Base-by-base conservation (phyloP, 2,113 vertebrate species). In the Acanthochromis polyacanthus region DNA sequence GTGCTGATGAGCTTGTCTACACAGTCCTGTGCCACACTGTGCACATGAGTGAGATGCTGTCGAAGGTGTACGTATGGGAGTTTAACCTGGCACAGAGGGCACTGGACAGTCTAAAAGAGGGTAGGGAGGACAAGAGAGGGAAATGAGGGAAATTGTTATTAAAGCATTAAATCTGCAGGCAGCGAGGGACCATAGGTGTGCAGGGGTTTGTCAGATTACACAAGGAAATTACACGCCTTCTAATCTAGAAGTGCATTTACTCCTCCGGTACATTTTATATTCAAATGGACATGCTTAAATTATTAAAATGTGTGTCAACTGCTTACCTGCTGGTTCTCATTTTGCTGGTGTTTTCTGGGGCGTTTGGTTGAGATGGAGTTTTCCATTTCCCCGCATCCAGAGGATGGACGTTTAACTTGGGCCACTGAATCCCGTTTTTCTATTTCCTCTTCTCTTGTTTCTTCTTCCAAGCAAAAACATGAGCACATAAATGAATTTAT, bases 71-170 rank as follows among this genome's bases (percentile, higher is more conserved):
- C 90, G 92, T 96, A 96, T 88, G 94, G 95, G 56, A 99, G 94
- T 94, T 96, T 96, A 92, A 97, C 97, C 94, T 99, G 98, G 95
- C 98, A 99, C 94, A 99, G 96, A 0, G 98, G 98, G 95, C 98
- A 99, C 94, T 99, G 97, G 91, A 95, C 97, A 93, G 96, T 94
- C 97, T 99, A 86, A 63, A 55, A 11, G 10, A 78, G 25, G 73
- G 46, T 59, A 32, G 15, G 60, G 19, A 28, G 14, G 3, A 25
- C 4, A 20, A 40, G 10, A 19, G 22, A 59, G 20, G 52, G 3
- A 50, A 80, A 36, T 51, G 14, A 48, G 36, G 52, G 23, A 68
- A 58, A 80, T 4, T 8, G 22, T 70, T 61, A 17, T 55, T 11
- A 25, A 50, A 50, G 25, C 25, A 10, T 69, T 73, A 12, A 55